Evolutionary conservation across 1,140 invertebrate species (phyloP).

Genomic region (Psix sp.): DNA sequence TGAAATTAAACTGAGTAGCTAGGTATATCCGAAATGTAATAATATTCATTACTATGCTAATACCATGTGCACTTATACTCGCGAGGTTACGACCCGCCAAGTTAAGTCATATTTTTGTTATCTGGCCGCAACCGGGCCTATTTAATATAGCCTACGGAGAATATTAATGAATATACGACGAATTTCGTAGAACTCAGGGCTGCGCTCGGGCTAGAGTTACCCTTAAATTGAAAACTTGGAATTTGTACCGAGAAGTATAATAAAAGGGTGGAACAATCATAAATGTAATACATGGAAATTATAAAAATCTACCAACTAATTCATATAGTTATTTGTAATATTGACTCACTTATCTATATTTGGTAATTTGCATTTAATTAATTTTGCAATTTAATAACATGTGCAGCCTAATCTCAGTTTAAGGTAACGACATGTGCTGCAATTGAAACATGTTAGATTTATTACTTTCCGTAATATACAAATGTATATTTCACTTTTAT

Average conservation of each 20-base stretch:
- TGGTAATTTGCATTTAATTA: conserved; percentile 59
- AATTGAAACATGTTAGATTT: conserved; percentile 14
- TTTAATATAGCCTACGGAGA: conserved; percentile 53
- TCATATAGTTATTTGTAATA: not conserved
- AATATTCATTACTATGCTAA: conserved; percentile 79
- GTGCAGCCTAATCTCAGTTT: conserved; percentile 32
- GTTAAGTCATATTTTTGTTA: conserved; percentile 77
- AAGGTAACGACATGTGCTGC: conserved; percentile 15
- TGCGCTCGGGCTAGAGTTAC: not conserved
- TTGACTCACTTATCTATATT: not conserved
- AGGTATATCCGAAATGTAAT: conserved; percentile 75
- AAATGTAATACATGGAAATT: conserved; percentile 1
- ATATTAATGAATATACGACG: conserved; percentile 58
- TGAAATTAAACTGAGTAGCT: conserved; percentile 77
- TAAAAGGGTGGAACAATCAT: not conserved
- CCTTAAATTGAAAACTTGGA: conserved; percentile 28
- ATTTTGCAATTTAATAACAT: conserved; percentile 31
- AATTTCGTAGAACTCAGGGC: conserved; percentile 20
- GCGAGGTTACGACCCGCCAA: conserved; percentile 71
- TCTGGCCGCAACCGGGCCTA: conserved; percentile 69
- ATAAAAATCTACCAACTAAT: not conserved
- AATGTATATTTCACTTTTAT: conserved; percentile 10
- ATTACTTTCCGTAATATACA: conserved; percentile 9
- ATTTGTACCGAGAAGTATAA: conserved; percentile 6
- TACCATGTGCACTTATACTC: conserved; percentile 68